Evolutionary conservation across 2,797 vertebrate genomes (phyloP).

Genomic region (Chelonia mydas): DNA sequence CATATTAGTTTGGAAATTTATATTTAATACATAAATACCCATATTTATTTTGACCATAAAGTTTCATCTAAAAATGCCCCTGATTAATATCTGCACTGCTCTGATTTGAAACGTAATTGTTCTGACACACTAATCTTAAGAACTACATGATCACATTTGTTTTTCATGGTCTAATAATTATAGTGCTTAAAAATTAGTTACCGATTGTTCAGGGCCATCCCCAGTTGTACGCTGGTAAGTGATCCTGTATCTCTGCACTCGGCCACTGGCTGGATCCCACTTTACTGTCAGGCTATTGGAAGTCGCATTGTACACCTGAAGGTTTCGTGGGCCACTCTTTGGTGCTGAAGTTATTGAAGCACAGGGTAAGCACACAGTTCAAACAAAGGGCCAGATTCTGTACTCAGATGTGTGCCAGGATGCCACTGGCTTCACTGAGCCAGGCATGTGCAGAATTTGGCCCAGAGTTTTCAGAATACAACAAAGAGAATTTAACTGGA

Average conservation of each 20-base stretch:
- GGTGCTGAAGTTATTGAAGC: slow-evolving; percentile 78
- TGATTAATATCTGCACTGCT: neutral
- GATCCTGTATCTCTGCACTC: slow-evolving; percentile 91
- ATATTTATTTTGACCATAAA: neutral
- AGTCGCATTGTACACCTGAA: slow-evolving; percentile 93
- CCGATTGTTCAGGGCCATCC: slow-evolving; percentile 83
- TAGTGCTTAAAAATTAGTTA: slow-evolving; percentile 71
- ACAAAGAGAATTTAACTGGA: neutral
- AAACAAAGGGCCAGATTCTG: neutral
- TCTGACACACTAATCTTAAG: neutral
- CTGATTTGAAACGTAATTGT: neutral
- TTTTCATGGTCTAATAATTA: neutral
- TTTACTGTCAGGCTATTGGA: slow-evolving; percentile 88
- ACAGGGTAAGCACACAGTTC: neutral
- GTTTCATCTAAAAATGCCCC: neutral
- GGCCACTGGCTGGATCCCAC: slow-evolving; percentile 92
- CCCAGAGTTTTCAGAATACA: neutral
- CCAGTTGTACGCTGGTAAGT: slow-evolving; percentile 84
- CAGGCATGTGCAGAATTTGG: neutral
- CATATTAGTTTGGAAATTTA: neutral
- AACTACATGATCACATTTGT: neutral
- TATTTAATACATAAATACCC: neutral
- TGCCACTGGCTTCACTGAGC: neutral
- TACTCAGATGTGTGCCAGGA: neutral
- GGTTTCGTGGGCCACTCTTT: slow-evolving; percentile 88